Evolutionary conservation across 2,797 vertebrate species (phyloP).

Genomic region (Scolopax rusticola): DNA sequence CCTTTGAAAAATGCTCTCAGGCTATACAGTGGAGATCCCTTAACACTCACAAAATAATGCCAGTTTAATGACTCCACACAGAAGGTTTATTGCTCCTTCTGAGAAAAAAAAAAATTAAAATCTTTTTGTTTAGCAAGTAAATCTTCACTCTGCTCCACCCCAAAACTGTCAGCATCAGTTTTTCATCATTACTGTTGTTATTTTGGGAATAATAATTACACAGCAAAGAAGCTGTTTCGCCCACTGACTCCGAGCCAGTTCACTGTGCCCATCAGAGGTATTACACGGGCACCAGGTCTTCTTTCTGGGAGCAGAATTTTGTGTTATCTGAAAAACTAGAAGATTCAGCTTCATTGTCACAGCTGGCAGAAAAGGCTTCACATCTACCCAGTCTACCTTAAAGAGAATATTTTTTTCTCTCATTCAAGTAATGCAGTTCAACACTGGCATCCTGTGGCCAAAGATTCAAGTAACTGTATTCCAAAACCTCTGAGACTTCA

Average conservation of each 20-base stretch:
- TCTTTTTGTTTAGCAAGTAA: not conserved
- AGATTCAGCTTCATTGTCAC: conserved; percentile 45
- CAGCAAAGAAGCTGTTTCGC: not conserved
- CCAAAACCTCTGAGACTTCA: not conserved
- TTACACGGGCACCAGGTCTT: not conserved
- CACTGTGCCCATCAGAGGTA: not conserved
- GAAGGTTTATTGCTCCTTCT: not conserved
- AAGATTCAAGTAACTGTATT: conserved; percentile 45
- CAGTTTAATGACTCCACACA: not conserved
- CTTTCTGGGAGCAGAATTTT: not conserved
- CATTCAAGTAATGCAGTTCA: conserved; percentile 69
- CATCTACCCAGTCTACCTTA: conserved; percentile 53
- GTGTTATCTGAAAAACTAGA: conserved; percentile 3
- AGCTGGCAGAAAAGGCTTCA: conserved; percentile 25
- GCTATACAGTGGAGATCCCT: not conserved
- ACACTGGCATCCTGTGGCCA: conserved; percentile 84
- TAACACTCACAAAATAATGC: not conserved
- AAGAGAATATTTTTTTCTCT: conserved; percentile 53
- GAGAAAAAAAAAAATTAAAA: not conserved
- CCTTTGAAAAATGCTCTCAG: not conserved
- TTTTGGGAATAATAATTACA: not conserved
- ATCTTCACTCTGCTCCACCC: not conserved
- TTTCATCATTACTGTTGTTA: not conserved
- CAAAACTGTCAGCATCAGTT: not conserved
- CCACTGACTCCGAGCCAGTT: not conserved